Evolutionary conservation across 2,888 invertebrate species (phyloP).

Genomic region (Xestia xanthographa): DNA sequence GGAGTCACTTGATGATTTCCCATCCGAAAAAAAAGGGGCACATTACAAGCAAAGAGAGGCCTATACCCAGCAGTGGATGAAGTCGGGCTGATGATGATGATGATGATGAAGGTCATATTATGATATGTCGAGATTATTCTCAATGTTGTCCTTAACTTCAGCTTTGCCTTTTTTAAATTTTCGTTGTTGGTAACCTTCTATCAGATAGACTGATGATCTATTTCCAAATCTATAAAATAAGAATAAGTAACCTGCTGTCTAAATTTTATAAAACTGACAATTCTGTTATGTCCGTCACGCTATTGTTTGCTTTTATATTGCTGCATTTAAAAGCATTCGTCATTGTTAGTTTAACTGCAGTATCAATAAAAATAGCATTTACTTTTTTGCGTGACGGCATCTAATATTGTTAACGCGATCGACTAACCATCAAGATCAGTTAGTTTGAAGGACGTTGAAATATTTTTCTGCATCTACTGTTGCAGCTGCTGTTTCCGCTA

Average conservation of each 20-base stretch:
- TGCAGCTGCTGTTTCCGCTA: not conserved
- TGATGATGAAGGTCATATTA: no score
- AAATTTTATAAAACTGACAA: not conserved
- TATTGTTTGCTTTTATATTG: not conserved
- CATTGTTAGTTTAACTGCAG: constrained; percentile 21
- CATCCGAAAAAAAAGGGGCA: no score
- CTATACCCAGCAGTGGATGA: no score
- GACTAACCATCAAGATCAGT: constrained; percentile 16
- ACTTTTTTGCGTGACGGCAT: no score
- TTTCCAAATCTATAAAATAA: not conserved
- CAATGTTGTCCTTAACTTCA: not conserved
- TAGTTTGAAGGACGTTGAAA: constrained; percentile 7
- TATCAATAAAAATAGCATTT: constrained; percentile 8
- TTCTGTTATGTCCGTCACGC: not conserved
- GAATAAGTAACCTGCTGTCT: not conserved
- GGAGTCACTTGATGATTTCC: no score
- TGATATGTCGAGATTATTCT: not conserved
- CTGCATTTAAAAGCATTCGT: constrained; percentile 1
- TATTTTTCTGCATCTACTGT: not conserved
- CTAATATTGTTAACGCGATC: not conserved
- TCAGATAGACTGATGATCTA: not conserved
- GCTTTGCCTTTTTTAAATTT: not conserved
- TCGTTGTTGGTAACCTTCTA: not conserved
- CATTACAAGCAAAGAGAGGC: no score
- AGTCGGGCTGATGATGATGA: no score